These are phyloP conservation scores for Zoanthus solanderi DNA, from an alignment of 92 coral and sea anemone genomes.

Conservation along the genomic window DNA sequence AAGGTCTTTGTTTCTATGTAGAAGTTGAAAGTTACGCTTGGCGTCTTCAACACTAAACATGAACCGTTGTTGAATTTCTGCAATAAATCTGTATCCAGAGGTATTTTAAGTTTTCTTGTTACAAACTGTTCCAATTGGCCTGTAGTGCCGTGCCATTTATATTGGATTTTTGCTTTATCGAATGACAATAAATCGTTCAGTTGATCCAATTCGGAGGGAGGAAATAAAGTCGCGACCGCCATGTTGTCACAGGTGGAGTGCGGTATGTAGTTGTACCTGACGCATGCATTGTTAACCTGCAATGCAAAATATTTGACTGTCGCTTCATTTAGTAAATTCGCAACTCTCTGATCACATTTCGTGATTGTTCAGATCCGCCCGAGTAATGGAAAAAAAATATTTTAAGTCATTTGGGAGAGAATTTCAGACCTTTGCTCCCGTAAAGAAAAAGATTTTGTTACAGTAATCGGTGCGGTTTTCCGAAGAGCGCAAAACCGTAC, in stretches of 20 bases:
- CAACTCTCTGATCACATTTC: no score
- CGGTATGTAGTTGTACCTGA: no score
- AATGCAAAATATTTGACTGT: no score
- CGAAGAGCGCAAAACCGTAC: no score
- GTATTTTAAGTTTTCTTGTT: slow-evolving; percentile 24
- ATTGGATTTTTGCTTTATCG: slow-evolving; percentile 37
- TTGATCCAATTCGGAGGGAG: slow-evolving; percentile 27
- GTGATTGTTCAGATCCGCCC: no score
- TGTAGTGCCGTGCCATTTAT: slow-evolving; percentile 38
- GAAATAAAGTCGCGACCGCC: slow-evolving; percentile 9
- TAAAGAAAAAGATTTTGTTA: no score
- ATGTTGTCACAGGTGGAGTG: neutral
- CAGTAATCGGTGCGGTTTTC: no score
- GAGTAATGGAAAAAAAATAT: no score
- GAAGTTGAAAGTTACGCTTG: slow-evolving; percentile 57
- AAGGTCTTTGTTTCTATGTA: slow-evolving; percentile 42
- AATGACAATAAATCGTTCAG: slow-evolving; percentile 32
- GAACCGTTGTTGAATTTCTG: slow-evolving; percentile 41
- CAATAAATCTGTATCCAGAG: slow-evolving; percentile 26
- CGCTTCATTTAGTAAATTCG: no score
- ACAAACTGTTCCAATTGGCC: slow-evolving; percentile 38
- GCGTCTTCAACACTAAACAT: slow-evolving; percentile 47
- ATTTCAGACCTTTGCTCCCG: no score
- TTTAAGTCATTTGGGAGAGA: no score
- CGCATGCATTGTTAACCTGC: no score